Evolutionary conservation across 1,140 invertebrate species (phyloP).

Genomic region (Drosophila cardini): DNA sequence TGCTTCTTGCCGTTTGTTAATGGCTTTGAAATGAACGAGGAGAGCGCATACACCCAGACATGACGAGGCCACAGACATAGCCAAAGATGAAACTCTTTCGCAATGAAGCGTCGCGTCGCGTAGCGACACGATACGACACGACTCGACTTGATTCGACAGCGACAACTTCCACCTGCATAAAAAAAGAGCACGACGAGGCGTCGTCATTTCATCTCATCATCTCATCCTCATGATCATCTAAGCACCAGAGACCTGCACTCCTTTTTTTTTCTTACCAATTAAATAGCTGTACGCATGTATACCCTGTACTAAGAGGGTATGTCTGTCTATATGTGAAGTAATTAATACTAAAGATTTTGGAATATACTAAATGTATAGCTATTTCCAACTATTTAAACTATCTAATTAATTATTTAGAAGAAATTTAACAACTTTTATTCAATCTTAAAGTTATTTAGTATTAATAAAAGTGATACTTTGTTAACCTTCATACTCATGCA

Average conservation of each 20-base stretch:
- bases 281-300: constrained; percentile 9
- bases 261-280: constrained; percentile 26
- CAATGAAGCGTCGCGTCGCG: constrained; percentile 53
- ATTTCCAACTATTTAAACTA: no score
- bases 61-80: constrained; percentile 36
- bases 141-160: constrained; percentile 56
- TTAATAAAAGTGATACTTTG: no score
- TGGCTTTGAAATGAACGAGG: constrained; percentile 70
- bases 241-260: constrained; percentile 14
- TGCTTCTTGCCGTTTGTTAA: constrained; percentile 79
- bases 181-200: constrained; percentile 56
- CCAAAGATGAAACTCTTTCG: constrained; percentile 73
- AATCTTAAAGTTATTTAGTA: no score
- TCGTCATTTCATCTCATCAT: constrained; percentile 20
- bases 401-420: no score
- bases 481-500: no score
- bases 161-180: constrained; percentile 75
- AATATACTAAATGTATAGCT: no score
- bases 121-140: constrained; percentile 53
- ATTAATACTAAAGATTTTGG: no score
- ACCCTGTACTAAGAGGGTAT: constrained; percentile 13
- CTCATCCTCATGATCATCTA: constrained; percentile 12
- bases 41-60: constrained; percentile 22
- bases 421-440: no score
- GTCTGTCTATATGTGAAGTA: no score